phyloP scores from a whole-genome alignment of 2,797 vertebrate genomes.

The Myotis pilosus region DNA sequence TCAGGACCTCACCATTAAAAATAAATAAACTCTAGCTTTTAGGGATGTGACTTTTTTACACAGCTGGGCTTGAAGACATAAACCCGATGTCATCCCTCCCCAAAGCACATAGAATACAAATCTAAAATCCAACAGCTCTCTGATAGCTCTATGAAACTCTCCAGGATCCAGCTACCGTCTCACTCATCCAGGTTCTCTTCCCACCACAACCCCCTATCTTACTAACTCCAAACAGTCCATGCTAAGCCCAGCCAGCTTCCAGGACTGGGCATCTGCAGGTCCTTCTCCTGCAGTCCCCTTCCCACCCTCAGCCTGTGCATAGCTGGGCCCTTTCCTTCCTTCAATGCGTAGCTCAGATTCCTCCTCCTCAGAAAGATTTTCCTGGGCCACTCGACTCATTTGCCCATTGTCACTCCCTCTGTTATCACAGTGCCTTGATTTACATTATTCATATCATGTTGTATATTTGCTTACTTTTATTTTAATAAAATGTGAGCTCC shows the following conservation, averaged over 20 bases:
- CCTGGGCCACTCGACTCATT: background rate
- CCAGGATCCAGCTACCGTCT: background rate
- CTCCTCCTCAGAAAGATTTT: background rate
- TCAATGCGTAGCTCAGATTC: background rate
- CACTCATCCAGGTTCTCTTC: background rate
- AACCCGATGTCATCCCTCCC: background rate
- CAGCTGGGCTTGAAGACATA: background rate
- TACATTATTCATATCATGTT: background rate
- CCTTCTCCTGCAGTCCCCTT: background rate
- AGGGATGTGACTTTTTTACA: conserved; percentile 1
- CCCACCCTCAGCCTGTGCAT: background rate
- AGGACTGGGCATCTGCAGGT: background rate
- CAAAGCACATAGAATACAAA: background rate
- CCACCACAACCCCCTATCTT: background rate
- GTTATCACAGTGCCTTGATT: background rate
- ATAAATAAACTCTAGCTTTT: background rate
- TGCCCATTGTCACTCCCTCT: background rate
- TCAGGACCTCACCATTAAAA: background rate
- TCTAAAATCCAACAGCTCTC: background rate
- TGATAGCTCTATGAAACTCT: background rate
- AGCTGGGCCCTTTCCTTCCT: background rate
- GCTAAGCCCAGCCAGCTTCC: background rate
- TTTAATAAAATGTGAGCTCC: background rate
- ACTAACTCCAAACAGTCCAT: background rate
- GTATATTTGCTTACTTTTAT: background rate